Conservation (phyloP, 2,797 vertebrate species). For the Eurystomus glaucurus region DNA sequence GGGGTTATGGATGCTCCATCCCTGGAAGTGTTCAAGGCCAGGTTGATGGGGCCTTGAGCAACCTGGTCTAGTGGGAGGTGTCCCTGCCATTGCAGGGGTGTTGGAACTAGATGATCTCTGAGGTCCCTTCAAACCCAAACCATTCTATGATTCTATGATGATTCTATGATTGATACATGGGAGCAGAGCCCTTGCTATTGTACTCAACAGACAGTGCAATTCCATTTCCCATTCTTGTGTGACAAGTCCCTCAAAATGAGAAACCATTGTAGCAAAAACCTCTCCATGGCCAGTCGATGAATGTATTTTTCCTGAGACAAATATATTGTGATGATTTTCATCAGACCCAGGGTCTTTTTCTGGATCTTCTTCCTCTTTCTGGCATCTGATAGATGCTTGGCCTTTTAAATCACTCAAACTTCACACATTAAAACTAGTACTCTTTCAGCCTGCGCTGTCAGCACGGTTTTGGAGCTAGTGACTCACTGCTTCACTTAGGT, state of each 20-base stretch:
- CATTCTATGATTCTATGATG: too few relatives aligned
- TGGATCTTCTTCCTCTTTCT: neutral
- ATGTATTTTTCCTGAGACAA: neutral
- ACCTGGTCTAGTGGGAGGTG: too few relatives aligned
- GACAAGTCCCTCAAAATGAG: neutral
- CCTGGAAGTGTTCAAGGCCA: too few relatives aligned
- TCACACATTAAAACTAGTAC: neutral
- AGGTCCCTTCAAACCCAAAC: too few relatives aligned
- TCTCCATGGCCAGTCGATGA: neutral
- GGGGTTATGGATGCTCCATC: too few relatives aligned
- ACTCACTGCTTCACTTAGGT: neutral
- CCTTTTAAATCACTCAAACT: neutral
- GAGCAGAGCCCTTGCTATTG: neutral
- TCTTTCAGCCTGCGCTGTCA: neutral
- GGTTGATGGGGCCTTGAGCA: too few relatives aligned
- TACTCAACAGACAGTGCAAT: neutral
- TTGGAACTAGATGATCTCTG: too few relatives aligned
- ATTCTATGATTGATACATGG: too few relatives aligned
- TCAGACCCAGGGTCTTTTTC: neutral
- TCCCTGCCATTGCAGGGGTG: too few relatives aligned
- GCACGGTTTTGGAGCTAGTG: neutral
- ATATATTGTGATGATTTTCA: neutral
- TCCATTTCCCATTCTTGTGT: neutral
- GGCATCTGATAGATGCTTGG: neutral
- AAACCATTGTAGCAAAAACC: neutral